Percentiles rank a stretch among this genome's conserved stretches.
Conservation (phyloP, 2,113 vertebrate genomes). For the Anser cygnoides region DNA sequence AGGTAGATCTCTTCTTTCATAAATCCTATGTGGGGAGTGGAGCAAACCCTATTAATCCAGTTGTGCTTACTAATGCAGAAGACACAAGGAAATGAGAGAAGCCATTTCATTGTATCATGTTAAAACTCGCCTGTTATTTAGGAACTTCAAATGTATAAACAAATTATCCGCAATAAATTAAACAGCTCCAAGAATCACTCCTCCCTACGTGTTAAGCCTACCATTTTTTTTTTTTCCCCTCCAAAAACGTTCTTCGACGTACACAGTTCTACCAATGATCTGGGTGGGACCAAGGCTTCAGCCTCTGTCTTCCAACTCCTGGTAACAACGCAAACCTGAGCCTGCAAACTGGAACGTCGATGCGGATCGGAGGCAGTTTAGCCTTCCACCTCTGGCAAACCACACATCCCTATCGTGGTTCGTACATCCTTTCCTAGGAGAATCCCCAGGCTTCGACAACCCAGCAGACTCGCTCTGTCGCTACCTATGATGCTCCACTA, state of each 20-base stretch:
- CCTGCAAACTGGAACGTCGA: rapidly evolving
- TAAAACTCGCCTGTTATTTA: background rate
- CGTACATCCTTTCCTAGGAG: background rate
- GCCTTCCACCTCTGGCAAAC: background rate
- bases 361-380: background rate
- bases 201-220: background rate
- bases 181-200: background rate
- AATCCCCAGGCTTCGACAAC: rapidly evolving
- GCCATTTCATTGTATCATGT: background rate
- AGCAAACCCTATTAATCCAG: background rate
- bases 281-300: background rate
- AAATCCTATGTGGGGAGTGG: background rate
- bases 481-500: background rate
- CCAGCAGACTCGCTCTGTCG: background rate
- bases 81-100: background rate
- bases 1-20: slow-evolving; percentile 26
- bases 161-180: background rate
- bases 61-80: background rate
- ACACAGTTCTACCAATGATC: background rate
- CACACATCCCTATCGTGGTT: rapidly evolving
- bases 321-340: background rate
- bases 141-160: background rate
- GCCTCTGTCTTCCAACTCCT: background rate
- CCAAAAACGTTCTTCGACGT: background rate
- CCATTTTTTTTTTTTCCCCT: background rate